A percentile compares a stretch with the other conserved stretches of the same genome.
These are phyloP conservation scores for Phycodurus eques DNA, from an alignment of 2,113 vertebrate genomes.

Conservation along the genomic window DNA sequence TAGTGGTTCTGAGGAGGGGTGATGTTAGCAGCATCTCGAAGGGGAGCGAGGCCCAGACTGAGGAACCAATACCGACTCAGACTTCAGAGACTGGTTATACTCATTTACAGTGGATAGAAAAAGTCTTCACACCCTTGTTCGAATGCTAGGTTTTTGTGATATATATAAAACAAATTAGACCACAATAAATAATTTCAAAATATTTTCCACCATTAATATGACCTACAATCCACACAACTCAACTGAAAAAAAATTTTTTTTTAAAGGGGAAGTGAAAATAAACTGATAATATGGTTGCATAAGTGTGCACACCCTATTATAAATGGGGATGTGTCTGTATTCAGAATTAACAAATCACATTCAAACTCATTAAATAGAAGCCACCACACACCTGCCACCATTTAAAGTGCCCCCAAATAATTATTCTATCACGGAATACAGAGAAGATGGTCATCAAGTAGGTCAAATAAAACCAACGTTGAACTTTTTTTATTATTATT, in stretches of 20 bases:
- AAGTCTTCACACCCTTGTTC: neutral
- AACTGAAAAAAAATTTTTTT: neutral
- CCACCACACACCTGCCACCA: neutral
- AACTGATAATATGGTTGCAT: neutral
- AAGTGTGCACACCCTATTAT: neutral
- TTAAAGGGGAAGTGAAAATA: neutral
- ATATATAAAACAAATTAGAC: neutral
- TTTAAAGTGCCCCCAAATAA: neutral
- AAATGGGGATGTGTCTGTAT: neutral
- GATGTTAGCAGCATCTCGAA: conserved; percentile 7
- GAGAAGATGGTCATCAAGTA: neutral
- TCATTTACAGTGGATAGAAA: neutral
- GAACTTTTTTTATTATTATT: neutral
- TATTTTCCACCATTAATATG: neutral
- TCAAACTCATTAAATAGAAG: neutral
- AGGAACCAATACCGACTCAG: conserved; percentile 16
- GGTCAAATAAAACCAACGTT: neutral
- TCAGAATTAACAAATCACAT: neutral
- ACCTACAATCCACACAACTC: neutral
- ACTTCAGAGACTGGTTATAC: conserved; percentile 35
- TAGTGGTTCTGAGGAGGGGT: conserved; percentile 72
- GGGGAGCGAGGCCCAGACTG: neutral
- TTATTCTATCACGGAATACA: neutral
- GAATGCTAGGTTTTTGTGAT: neutral
- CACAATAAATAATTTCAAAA: neutral